Evolutionary conservation across 2,888 invertebrate genomes (phyloP), one percentile per base, ranked within the genome.

Genomic region (Agrochola macilenta): DNA sequence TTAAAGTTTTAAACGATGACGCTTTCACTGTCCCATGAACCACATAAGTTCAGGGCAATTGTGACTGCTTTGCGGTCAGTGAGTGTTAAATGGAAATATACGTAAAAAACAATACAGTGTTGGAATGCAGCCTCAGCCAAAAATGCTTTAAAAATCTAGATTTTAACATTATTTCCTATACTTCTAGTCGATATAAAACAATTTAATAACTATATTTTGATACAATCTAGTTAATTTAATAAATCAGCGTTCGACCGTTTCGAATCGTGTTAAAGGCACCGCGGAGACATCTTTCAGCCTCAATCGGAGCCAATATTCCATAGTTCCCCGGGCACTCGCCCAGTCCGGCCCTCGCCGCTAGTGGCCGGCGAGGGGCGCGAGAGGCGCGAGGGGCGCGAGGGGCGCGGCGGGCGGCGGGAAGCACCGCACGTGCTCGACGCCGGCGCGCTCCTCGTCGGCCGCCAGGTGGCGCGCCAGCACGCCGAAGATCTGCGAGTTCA

Each of bases 401-500:
- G 91, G 91, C 3, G 95, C 95, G 26, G 90, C 81, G n/a, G 99
- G 99, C 49, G 99, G 99, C 76, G 99, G 99, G 97, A 99, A 99
- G 95, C 99, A 99, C 60, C 99, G 97, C 23, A 99, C 99, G 93
- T 99, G 99, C 93, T 99, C 99, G 26, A 99, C 99, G 66, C 99
- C 99, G 64, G 98, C 98, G 17, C 95, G 86, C 87, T 96, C 96
- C 80, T 96, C 96, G 85, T 98, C 98, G 4, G 98, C 98, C 90
- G 98, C 98, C 81, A 99, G 97, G 95, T 99, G 99, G 92, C 99
- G 99, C 95, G 99, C 99, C 80, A 99, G 97, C 83, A 99, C 98
- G 64, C 99, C 99, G 96, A 99, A 99, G 88, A 99, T 99, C 97
- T 99, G 99, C 20, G 99, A 99, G 97, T 99, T 99, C 77, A 99